Percentiles rank a stretch among this genome's conserved stretches.
These are phyloP conservation scores for Megalops cyprinoides DNA, from an alignment of 2,797 vertebrate species.

Conservation along the genomic window DNA sequence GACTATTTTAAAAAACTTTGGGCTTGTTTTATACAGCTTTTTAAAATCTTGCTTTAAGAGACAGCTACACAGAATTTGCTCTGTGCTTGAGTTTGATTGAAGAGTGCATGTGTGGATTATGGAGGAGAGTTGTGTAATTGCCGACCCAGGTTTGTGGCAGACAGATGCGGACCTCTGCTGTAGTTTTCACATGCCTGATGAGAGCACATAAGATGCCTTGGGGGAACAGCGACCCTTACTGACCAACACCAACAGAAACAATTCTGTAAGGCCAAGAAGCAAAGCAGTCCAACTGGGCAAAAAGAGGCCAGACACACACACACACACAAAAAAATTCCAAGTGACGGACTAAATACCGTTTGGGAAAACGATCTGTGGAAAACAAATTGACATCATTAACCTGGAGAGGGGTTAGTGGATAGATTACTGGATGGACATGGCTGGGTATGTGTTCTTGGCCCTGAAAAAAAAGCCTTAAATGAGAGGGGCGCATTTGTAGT, in stretches of 20 bases:
- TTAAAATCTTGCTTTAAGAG: not conserved
- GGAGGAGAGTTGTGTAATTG: not conserved
- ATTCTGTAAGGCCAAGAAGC: constrained; percentile 3
- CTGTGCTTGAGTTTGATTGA: not conserved
- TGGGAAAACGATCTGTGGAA: constrained; percentile 27
- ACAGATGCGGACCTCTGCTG: too few relatives aligned
- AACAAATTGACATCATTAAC: constrained; percentile 39
- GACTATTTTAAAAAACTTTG: constrained; percentile 5
- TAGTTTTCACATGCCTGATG: not conserved
- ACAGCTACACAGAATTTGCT: not conserved
- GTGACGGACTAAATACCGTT: constrained; percentile 25
- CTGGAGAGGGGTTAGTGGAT: constrained; percentile 37
- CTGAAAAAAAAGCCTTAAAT: constrained; percentile 24
- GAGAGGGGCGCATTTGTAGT: constrained; percentile 36
- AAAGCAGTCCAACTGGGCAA: constrained; percentile 14
- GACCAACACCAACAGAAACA: constrained; percentile 20
- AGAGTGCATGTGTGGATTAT: not conserved
- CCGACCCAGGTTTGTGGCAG: not conserved
- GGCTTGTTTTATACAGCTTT: constrained; percentile 10
- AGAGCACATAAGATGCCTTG: not conserved
- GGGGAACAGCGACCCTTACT: not conserved
- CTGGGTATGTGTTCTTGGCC: constrained; percentile 31
- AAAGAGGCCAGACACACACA: constrained; percentile 20
- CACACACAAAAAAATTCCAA: constrained; percentile 39
- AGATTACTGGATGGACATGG: constrained; percentile 47